A percentile compares a stretch with the other conserved stretches of the same genome.
Conservation (phyloP, 2,888 invertebrate species). For the Pollenia amentaria region DNA sequence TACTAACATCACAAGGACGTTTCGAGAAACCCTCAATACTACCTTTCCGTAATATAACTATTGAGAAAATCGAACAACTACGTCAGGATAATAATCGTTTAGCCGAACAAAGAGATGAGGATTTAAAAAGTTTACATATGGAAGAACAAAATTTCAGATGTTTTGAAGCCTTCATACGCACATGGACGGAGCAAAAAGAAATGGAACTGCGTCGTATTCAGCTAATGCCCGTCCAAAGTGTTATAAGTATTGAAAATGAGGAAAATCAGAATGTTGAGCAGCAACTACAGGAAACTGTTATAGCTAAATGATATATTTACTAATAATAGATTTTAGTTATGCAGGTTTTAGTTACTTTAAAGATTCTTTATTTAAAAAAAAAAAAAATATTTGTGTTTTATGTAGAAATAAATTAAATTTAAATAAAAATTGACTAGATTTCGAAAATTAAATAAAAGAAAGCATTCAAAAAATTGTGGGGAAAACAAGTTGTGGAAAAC, state of each 20-base stretch:
- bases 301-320: constrained; percentile 55
- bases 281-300: constrained; percentile 37
- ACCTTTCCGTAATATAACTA: constrained; percentile 74
- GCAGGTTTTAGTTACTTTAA: constrained; percentile 29
- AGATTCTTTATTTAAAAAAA: neutral
- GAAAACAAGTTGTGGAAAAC: too few relatives aligned
- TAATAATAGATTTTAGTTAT: constrained; percentile 9
- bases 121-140: constrained; percentile 69
- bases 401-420: constrained; percentile 20
- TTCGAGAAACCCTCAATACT: constrained; percentile 26
- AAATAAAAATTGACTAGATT: constrained; percentile 32
- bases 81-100: constrained; percentile 77
- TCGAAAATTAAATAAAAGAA: neutral
- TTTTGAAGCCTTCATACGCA: constrained; percentile 75
- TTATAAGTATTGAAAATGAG: constrained; percentile 43
- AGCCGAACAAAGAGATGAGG: constrained; percentile 74
- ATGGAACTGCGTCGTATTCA: constrained; percentile 27
- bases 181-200: constrained; percentile 74
- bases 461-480: too few relatives aligned
- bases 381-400: constrained; percentile 9
- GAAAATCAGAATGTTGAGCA: constrained; percentile 58
- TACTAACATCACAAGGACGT: neutral
- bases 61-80: constrained; percentile 77
- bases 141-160: constrained; percentile 76
- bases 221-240: constrained; percentile 27